These are phyloP conservation scores for Athalia circularis DNA, from an alignment of 2,888 invertebrate species.

Conservation along the genomic window DNA sequence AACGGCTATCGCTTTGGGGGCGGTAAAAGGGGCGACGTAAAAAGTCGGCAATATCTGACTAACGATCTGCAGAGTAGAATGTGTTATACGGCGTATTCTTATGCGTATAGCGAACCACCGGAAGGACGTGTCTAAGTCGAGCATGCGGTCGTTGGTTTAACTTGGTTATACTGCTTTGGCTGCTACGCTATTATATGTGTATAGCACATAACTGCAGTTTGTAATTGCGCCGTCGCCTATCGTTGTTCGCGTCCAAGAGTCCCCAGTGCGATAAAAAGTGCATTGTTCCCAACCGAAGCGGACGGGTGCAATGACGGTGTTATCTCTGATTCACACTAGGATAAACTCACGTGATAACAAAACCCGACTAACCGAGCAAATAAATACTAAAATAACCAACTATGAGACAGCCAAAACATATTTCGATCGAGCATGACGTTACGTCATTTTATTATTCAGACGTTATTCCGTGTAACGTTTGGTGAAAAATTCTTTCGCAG, in stretches of 20 bases:
- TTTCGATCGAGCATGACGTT: too few species aligned
- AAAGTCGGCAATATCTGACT: neutral
- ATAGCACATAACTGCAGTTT: neutral
- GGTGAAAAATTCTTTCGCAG: too few species aligned
- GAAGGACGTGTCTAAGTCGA: slow-evolving; percentile 43
- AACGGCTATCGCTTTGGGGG: neutral
- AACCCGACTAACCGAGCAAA: neutral
- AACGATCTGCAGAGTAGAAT: neutral
- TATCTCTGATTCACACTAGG: slow-evolving; percentile 64
- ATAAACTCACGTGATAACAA: slow-evolving; percentile 63
- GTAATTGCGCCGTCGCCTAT: neutral
- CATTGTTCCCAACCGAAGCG: slow-evolving; percentile 32
- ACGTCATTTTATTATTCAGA: too few species aligned
- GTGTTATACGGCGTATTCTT: neutral
- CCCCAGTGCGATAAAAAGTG: slow-evolving; percentile 18
- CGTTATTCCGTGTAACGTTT: too few species aligned
- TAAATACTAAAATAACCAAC: neutral
- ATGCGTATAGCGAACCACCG: slow-evolving; percentile 13
- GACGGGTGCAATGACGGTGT: slow-evolving; percentile 50
- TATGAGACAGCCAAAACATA: too few species aligned
- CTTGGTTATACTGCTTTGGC: neutral
- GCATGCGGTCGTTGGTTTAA: slow-evolving; percentile 13
- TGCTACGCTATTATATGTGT: neutral
- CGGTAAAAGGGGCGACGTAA: neutral
- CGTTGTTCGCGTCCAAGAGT: neutral